Evolutionary conservation across 2,113 vertebrate species (phyloP).

Genomic region (Solenodon paradoxus): DNA sequence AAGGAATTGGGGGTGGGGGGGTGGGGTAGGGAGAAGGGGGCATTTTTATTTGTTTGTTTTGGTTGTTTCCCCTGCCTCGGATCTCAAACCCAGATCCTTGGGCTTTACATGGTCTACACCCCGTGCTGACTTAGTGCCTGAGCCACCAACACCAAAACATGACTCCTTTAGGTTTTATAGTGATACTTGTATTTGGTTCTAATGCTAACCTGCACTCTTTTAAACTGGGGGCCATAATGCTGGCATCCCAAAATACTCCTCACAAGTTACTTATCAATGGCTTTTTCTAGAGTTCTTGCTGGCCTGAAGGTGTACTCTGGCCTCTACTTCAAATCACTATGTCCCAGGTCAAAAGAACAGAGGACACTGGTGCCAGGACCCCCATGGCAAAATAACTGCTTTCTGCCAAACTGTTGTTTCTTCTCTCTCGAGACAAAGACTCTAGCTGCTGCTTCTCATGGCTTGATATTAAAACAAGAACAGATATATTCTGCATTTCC

Average conservation of each 20-base stretch:
- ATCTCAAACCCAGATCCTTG: too few species aligned
- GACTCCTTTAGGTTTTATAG: too few species aligned
- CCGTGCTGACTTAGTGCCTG: too few species aligned
- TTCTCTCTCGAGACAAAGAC: conserved; percentile 45
- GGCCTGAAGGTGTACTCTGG: conserved; percentile 6
- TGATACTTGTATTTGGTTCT: not conserved
- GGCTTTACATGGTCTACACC: too few species aligned
- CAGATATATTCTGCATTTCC: not conserved
- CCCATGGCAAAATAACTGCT: conserved; percentile 11
- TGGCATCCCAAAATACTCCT: not conserved
- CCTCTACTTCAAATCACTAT: conserved; percentile 37
- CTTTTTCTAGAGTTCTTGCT: conserved; percentile 26
- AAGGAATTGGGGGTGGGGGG: too few species aligned
- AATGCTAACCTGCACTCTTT: rapidly evolving
- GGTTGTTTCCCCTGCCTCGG: too few species aligned
- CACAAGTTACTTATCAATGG: conserved; percentile 20
- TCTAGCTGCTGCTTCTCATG: not conserved
- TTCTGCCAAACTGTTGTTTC: conserved; percentile 67
- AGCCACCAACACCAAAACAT: too few species aligned
- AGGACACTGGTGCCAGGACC: conserved; percentile 45
- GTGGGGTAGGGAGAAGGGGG: too few species aligned
- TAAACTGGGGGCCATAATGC: not conserved
- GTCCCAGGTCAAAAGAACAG: conserved; percentile 14
- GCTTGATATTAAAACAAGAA: not conserved
- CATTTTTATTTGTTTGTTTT: too few species aligned